Evolutionary conservation across 1,140 invertebrate species (phyloP), one percentile per base, ranked within the genome.

Genomic region (Leptoteleia sp.): DNA sequence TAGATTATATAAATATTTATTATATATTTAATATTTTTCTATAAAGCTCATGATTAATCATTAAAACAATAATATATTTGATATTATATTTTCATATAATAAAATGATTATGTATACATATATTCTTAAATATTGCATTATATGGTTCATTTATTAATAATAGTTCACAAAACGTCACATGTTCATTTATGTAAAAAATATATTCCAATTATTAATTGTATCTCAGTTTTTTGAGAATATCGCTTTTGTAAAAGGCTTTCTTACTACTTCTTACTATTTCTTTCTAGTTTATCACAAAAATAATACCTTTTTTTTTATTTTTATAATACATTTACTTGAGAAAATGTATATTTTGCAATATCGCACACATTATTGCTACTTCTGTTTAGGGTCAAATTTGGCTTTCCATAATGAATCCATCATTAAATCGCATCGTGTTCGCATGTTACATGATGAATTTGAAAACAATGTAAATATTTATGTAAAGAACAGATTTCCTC

Each of bases 381-480:
- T 8, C 4, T 9, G 1, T 17, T 40, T 17, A 8, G 17, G 3
- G 13, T 15, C 5, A 4, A 17, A 17, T 40, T 17, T 17, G 15
- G 37, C 15, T 40, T 13, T 9, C 8, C 17, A 4, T 40, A 1
- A 1, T 40, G 1, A 40, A 40, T 29, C 27, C n/a, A 13, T 37
- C 4, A n/a, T n/a, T n/a, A n/a, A n/a, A 37, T 33, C 11, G 12
- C 16, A 35, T 22, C n/a, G 48, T 38, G 16, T 3, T 19, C 6
- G 33, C 19, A 38, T 12, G 17, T 16, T 37, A 29, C 15, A 48
- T 11, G 33, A 9, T 4, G 29, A 40, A 33, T n/a, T 33, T 33
- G 31, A 15, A 43, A 71, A n/a, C 12, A n/a, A 43, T 64, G 57
- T 73, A 73, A 54, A 73, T 73, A 73, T 11, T 55, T 64, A 8